Base-by-base conservation (phyloP, 2,797 vertebrate genomes). In the Tokudaia muenninki region DNA sequence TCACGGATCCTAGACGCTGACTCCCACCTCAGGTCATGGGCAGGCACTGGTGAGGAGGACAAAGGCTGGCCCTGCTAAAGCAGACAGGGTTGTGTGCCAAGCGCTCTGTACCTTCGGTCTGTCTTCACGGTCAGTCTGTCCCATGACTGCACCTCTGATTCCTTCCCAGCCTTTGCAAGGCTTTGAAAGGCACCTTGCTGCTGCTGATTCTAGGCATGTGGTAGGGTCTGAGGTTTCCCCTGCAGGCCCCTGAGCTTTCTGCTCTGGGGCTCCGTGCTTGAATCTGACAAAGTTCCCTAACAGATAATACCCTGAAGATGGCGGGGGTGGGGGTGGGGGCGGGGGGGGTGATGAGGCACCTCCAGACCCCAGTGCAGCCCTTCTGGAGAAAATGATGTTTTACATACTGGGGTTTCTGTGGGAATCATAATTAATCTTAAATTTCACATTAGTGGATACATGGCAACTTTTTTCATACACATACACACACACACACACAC, bases 401-500 rank as follows among this genome's bases (percentile, higher is more conserved):
- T 92, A 90, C 96, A 91, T 94, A 94, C 90, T 97, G 92, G 70
- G 52, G 26, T 88, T 96, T 82, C 94, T 91, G 52, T 29, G 41
- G 86, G 87, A 92, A 65, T 88, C 91, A 82, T 61, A 78, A 92
- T 91, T 88, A 84, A 91, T 95, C 94, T 94, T 94, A 37, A 70
- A 61, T 77, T 79, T 93, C 94, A 8, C 41, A 50, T 90, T 79
- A 52, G 92, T 19, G 63, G 87, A 34, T 84, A 2, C 59, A 3
- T 2, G 4, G 9, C 29, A 57, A 78, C 72, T 37, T 55, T 87
- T 41, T 87, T 29, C 16, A 57, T n/a, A n/a, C 16, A 17, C 1
- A 63, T 41, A 41, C 41, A 41, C 41, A 41, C 41, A 41, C 41
- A 41, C 41, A 41, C 41, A 41, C 41, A 41, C 41, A 41, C 41